These are phyloP conservation scores for Nesidiocoris tenuis DNA, from an alignment of 2,888 invertebrate species.

Conservation along the genomic window DNA sequence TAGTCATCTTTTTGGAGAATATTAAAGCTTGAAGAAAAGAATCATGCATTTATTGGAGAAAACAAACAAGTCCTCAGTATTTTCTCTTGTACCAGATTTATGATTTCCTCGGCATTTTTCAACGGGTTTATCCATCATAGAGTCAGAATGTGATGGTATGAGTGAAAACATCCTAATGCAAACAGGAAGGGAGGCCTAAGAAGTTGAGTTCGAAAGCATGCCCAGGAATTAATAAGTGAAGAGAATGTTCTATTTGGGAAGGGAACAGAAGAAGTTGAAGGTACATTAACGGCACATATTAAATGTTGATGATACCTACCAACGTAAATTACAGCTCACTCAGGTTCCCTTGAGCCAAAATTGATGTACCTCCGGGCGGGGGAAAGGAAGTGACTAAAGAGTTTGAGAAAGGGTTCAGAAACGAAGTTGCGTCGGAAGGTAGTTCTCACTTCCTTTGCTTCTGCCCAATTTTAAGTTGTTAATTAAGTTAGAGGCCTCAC, in stretches of 20 bases:
- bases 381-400: conserved; percentile 16
- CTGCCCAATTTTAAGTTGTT: conserved; percentile 38
- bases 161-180: conserved; percentile 13
- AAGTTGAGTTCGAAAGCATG: conserved; percentile 2
- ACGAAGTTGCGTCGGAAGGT: conserved; percentile 10
- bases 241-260: conserved; percentile 9
- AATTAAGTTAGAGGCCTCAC: conserved; percentile 31
- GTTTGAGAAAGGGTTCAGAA: conserved; percentile 15
- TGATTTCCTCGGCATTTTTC: too few relatives aligned
- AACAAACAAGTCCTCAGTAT: too few relatives aligned
- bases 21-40: too few relatives aligned
- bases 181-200: conserved; percentile 17
- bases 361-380: too few relatives aligned
- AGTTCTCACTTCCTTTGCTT: conserved; percentile 7
- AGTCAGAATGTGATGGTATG: conserved; percentile 15
- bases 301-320: conserved; percentile 36
- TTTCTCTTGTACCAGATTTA: too few relatives aligned
- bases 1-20: too few relatives aligned
- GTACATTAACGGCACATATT: conserved; percentile 30
- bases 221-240: conserved; percentile 22
- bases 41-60: too few relatives aligned
- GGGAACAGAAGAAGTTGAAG: conserved; percentile 11
- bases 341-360: too few relatives aligned
- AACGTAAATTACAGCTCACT: too few relatives aligned
- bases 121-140: too few relatives aligned